A percentile compares a stretch with the other conserved stretches of the same genome.
Conservation (phyloP, 2,888 invertebrate genomes). For the Epirrhoe alternata region DNA sequence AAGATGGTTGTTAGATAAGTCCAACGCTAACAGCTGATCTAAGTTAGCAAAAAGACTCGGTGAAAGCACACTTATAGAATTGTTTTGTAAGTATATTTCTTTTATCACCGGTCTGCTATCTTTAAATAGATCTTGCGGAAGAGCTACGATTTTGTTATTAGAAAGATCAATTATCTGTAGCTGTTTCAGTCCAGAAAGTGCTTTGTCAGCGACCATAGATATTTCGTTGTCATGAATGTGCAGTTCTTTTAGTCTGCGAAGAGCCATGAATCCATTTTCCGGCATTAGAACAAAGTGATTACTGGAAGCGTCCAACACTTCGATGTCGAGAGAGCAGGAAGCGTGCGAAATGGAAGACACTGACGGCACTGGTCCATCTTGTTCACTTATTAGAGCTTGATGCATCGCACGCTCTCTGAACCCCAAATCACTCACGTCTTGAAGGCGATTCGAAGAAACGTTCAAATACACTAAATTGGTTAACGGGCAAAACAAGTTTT, state of each 20-base stretch:
- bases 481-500: slow-evolving; percentile 93
- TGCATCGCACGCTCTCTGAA: slow-evolving; percentile 90
- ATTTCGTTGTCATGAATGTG: slow-evolving; percentile 95
- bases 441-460: slow-evolving; percentile 94
- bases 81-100: slow-evolving; percentile 96
- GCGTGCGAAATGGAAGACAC: slow-evolving; percentile 72
- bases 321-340: slow-evolving; percentile 91
- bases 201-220: slow-evolving; percentile 93
- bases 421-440: slow-evolving; percentile 94
- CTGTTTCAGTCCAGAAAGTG: slow-evolving; percentile 91
- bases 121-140: slow-evolving; percentile 93
- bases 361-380: slow-evolving; percentile 78
- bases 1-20: slow-evolving; percentile 94
- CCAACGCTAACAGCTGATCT: slow-evolving; percentile 91
- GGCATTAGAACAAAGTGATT: slow-evolving; percentile 95
- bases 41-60: slow-evolving; percentile 94
- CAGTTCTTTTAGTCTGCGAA: slow-evolving; percentile 91
- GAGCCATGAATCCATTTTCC: slow-evolving; percentile 91
- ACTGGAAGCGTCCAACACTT: slow-evolving; percentile 92
- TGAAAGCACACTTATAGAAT: slow-evolving; percentile 94
- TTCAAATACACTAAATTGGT: slow-evolving; percentile 92
- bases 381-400: slow-evolving; percentile 87
- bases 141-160: slow-evolving; percentile 94
- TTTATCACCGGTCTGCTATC: slow-evolving; percentile 92
- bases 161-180: slow-evolving; percentile 95